A percentile compares a stretch with the other conserved stretches of the same genome.
These are phyloP conservation scores for Artibeus jamaicensis DNA, from an alignment of 2,797 vertebrate species.

Conservation along the genomic window DNA sequence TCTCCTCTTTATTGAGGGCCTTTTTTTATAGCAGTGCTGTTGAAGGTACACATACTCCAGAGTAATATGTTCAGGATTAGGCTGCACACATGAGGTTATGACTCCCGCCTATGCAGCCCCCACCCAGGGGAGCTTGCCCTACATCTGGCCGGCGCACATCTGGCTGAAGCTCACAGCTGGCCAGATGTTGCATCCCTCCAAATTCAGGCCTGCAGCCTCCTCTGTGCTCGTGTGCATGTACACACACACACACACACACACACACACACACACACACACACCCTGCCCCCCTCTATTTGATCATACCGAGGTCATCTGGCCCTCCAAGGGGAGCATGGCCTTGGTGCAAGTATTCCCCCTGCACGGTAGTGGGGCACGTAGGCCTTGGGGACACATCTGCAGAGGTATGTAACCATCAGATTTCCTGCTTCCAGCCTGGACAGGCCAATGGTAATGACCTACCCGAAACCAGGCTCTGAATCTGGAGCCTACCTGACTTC, in stretches of 20 bases:
- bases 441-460: slow-evolving; percentile 51
- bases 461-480: slow-evolving; percentile 43
- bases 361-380: slow-evolving; percentile 29
- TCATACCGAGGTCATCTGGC: slow-evolving; percentile 57
- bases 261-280: not conserved
- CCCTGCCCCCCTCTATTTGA: not conserved
- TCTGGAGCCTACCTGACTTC: slow-evolving; percentile 12
- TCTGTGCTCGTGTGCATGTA: not conserved
- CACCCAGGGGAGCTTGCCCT: slow-evolving; percentile 68
- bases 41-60: slow-evolving; percentile 55
- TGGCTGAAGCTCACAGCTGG: slow-evolving; percentile 68
- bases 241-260: too few relatives aligned
- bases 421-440: slow-evolving; percentile 62
- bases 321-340: slow-evolving; percentile 33
- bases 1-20: slow-evolving; percentile 38
- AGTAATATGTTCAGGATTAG: slow-evolving; percentile 62
- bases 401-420: slow-evolving; percentile 63
- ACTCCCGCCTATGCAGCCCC: slow-evolving; percentile 45
- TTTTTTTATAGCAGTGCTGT: slow-evolving; percentile 36
- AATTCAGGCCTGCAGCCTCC: slow-evolving; percentile 44
- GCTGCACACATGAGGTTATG: slow-evolving; percentile 37
- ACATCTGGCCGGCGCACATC: slow-evolving; percentile 68
- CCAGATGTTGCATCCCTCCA: slow-evolving; percentile 68
- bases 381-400: slow-evolving; percentile 61
- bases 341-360: slow-evolving; percentile 22